These are phyloP conservation scores for Myopa tessellatipennis DNA, from an alignment of 2,888 invertebrate genomes.

Conservation along the genomic window DNA sequence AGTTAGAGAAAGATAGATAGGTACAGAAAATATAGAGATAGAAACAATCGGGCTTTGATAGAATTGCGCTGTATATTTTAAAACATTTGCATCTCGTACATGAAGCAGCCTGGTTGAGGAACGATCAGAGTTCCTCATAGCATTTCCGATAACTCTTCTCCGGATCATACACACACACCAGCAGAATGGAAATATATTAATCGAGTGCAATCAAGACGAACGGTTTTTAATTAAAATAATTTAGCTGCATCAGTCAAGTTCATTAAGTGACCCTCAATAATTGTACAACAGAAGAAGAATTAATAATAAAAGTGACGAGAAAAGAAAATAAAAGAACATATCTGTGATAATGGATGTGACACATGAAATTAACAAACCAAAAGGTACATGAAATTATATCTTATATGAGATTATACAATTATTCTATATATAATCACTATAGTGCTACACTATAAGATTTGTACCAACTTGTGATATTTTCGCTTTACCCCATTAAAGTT, in stretches of 20 bases:
- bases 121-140: neutral
- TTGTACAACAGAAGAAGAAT: neutral
- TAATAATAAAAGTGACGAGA: neutral
- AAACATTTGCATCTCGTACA: slow-evolving; percentile 20
- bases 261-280: neutral
- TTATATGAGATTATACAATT: too few relatives aligned
- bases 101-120: neutral
- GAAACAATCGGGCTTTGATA: slow-evolving; percentile 4
- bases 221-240: slow-evolving; percentile 18
- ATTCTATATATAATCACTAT: too few relatives aligned
- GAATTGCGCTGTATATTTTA: neutral
- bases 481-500: too few relatives aligned
- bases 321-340: neutral
- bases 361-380: neutral
- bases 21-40: neutral
- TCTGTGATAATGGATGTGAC: neutral
- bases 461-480: too few relatives aligned
- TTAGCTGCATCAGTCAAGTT: slow-evolving; percentile 13
- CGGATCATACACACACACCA: neutral
- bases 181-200: neutral
- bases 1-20: slow-evolving; percentile 11
- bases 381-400: neutral
- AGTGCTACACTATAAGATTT: too few relatives aligned
- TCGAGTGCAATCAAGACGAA: slow-evolving; percentile 10
- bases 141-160: neutral